phyloP scores from a whole-genome alignment of 2,797 vertebrate species.

The Peromyscus aztecus region DNA sequence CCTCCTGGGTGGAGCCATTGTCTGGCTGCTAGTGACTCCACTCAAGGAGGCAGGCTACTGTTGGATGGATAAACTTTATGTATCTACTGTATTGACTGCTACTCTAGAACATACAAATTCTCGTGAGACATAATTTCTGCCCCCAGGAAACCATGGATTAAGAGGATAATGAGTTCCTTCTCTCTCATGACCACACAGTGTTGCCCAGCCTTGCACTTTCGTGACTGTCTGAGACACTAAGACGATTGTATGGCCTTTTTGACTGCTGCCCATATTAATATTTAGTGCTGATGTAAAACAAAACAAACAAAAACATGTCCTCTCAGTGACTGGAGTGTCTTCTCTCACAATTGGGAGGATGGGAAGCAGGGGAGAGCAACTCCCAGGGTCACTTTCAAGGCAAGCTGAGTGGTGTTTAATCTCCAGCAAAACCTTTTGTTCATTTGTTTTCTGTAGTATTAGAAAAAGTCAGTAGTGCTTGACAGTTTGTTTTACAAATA shows the following conservation, averaged over 20 bases:
- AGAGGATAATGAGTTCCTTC: not conserved
- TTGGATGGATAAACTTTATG: not conserved
- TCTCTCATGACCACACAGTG: rapidly evolving
- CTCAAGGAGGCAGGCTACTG: not conserved
- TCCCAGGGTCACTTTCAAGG: not conserved
- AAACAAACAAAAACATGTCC: not conserved
- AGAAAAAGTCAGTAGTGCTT: not conserved
- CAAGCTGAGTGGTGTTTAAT: not conserved
- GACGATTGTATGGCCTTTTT: not conserved
- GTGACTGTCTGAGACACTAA: not conserved
- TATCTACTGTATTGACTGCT: not conserved
- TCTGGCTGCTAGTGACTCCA: not conserved
- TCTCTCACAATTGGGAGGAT: not conserved
- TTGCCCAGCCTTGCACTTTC: no score
- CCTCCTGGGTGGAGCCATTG: not conserved
- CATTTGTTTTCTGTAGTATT: constrained; percentile 21
- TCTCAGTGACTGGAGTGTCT: rapidly evolving
- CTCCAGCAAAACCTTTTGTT: not conserved
- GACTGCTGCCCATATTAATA: rapidly evolving
- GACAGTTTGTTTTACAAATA: constrained; percentile 29
- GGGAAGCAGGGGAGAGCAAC: not conserved
- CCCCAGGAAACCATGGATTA: not conserved
- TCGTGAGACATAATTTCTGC: rapidly evolving
- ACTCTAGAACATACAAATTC: not conserved
- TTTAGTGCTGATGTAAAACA: not conserved